These are phyloP conservation scores for Amphipyra tragopoginis DNA, from an alignment of 2,888 invertebrate genomes.

Conservation along the genomic window DNA sequence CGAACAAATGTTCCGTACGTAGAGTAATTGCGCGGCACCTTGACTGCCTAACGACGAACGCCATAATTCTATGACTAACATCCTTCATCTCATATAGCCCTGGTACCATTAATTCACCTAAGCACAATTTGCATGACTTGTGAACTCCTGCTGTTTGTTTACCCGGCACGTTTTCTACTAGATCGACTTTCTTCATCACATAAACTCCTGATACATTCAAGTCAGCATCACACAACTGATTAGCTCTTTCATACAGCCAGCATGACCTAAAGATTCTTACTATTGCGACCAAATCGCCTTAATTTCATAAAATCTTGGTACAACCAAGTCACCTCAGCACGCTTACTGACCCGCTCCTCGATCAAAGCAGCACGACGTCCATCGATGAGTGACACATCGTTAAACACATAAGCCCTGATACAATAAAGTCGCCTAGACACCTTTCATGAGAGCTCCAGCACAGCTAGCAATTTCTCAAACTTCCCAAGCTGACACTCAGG, in stretches of 20 bases:
- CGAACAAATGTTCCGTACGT: no score
- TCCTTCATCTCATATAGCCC: constrained; percentile 1
- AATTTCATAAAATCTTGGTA: no score
- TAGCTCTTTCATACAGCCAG: constrained; percentile 95
- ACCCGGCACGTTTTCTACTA: constrained; percentile 92
- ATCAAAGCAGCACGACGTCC: constrained; percentile 94
- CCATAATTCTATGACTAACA: background rate
- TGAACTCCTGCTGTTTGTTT: constrained; percentile 97
- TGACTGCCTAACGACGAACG: no score
- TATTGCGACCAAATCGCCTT: no score
- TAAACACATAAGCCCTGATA: constrained; percentile 13
- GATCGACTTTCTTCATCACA: constrained; percentile 79
- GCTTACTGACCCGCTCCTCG: constrained; percentile 93
- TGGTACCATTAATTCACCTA: constrained; percentile 70
- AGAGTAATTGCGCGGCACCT: no score
- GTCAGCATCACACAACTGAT: constrained; percentile 93
- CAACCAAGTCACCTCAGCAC: background rate
- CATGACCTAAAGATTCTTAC: constrained; percentile 72
- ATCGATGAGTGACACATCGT: no score
- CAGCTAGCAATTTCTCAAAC: no score
- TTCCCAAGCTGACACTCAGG: no score
- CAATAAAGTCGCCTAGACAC: background rate
- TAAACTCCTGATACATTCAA: constrained; percentile 26
- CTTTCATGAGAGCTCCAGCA: background rate
- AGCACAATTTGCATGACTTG: constrained; percentile 92